Evolutionary conservation across 2,113 vertebrate species (phyloP), one percentile per base, ranked within the genome.

Genomic region (Notothenia coriiceps): DNA sequence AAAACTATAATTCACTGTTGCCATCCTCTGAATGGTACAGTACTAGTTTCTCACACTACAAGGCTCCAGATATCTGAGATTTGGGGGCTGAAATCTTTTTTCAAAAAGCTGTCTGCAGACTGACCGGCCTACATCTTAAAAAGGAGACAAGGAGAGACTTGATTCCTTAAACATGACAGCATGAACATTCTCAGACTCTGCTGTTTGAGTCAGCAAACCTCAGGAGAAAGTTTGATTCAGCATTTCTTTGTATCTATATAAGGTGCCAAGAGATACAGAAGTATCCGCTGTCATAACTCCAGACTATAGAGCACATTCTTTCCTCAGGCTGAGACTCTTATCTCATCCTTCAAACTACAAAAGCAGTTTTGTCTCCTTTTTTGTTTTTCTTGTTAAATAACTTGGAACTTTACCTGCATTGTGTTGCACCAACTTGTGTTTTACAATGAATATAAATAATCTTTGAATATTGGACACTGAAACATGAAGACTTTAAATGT

Each of bases 171-270:
- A 67, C 56, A 65, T 49, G 47, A 25, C 15, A 66, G 57, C 50
- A 52, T n/a, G 33, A 51, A 22, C 54, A 49, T 50, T 63, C 46
- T 75, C 9, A 6, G 20, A 17, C 40, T 54, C 6, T 0, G 4
- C 46, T 52, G 22, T 68, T 20, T n/a, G 46, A 79, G 57, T 73
- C 79, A 60, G 66, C 25, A 63, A 49, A 60, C 66, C 40, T 60
- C 15, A 12, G 25, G 14, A 55, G 40, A 55, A 14, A 3, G 18
- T 18, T 51, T 73, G 47, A 51, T 17, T 75, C 52, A n/a, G 44
- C 68, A 22, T 76, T 66, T 63, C 44, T 18, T 29, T 22, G 56
- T 47, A 65, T 20, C 10, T 47, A 55, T 14, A 15, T 8, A n/a
- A 3, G 15, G 4, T 74, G 56, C 29, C 13, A 63, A 62, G 43